These are phyloP conservation scores for Yponomeuta malinellus DNA, from an alignment of 2,888 invertebrate species.

Conservation along the genomic window DNA sequence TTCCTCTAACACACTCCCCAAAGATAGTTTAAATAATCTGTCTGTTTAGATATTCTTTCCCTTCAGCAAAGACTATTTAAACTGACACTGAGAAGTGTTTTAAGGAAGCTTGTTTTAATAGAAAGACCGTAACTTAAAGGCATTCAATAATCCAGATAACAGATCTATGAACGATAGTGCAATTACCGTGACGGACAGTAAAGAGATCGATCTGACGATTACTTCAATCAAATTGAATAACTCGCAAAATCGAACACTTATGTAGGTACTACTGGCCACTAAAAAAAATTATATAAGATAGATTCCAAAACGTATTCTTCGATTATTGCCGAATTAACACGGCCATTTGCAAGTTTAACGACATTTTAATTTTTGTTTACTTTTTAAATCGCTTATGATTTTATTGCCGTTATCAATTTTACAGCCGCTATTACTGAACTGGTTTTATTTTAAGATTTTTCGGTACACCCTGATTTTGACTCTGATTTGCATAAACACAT, in stretches of 20 bases:
- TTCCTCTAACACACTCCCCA: too few species aligned
- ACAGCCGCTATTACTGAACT: conserved; percentile 2
- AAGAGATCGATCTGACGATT: conserved; percentile 49
- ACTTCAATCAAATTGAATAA: conserved; percentile 47
- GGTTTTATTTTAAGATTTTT: background rate
- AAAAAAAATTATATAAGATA: background rate
- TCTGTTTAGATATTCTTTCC: too few species aligned
- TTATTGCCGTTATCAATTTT: background rate
- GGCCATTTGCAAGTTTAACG: background rate
- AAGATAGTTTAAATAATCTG: too few species aligned
- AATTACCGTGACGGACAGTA: conserved; percentile 59
- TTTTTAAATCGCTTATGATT: conserved; percentile 6
- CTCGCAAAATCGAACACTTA: conserved; percentile 33
- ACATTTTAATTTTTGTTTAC: background rate
- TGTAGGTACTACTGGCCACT: background rate
- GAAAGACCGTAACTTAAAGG: background rate
- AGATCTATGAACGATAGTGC: conserved; percentile 47
- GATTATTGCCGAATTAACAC: conserved; percentile 2
- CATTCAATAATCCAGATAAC: conserved; percentile 17
- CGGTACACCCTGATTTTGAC: background rate
- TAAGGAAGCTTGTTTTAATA: too few species aligned
- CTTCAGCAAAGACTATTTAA: too few species aligned
- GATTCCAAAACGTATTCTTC: background rate
- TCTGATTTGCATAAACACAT: background rate
- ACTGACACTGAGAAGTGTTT: too few species aligned